phyloP scores from a whole-genome alignment of 1,140 invertebrate species.

The Drosophila lacertosa region DNA sequence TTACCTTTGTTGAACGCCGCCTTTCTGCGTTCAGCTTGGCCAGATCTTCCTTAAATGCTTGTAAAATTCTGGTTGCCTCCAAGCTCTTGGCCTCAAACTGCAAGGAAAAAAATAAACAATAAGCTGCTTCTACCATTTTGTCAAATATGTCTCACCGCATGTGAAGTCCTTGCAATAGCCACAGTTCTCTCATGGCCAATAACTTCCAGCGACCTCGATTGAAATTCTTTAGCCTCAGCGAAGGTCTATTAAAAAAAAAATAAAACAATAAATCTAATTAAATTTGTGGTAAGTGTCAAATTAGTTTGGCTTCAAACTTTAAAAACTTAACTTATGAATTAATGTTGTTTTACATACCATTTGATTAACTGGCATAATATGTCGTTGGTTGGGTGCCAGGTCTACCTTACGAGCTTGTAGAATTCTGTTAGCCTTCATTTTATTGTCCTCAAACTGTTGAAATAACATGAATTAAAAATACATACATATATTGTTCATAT shows the following conservation, averaged over 20 bases:
- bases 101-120: not conserved
- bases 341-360: not conserved
- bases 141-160: not conserved
- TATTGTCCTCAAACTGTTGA: not conserved
- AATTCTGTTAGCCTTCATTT: not conserved
- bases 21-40: not conserved
- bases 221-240: no score
- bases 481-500: not conserved
- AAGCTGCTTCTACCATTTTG: not conserved
- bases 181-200: not conserved
- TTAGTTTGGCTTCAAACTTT: no score
- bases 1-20: not conserved
- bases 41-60: not conserved
- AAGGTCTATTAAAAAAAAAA: no score
- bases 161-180: not conserved
- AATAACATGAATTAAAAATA: no score
- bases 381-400: not conserved
- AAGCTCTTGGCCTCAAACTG: not conserved
- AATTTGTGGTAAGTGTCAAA: no score
- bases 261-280: no score
- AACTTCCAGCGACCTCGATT: no score
- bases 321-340: no score
- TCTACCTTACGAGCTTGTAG: not conserved
- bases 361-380: not conserved
- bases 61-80: not conserved